Base-by-base conservation (phyloP, 2,113 vertebrate genomes). In the Amia ocellicauda region DNA sequence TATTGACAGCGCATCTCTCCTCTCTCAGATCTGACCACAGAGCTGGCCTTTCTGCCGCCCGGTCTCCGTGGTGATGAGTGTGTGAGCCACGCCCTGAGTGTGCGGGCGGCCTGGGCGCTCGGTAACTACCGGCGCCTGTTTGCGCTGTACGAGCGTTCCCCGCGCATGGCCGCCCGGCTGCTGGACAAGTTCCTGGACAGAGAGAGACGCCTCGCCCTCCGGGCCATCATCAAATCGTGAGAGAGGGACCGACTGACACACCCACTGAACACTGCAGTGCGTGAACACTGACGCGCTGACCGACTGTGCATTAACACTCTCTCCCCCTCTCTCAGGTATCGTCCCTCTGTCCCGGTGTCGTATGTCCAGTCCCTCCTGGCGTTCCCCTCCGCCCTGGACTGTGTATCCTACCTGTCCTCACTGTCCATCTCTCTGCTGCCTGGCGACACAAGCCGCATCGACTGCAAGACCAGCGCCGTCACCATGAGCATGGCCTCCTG, bases 141-240 rank as follows among this genome's bases (percentile, higher is more conserved):
- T 83, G 83, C 86, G 67, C 87, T 96, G 49, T 94, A 96, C 73
- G 78, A 71, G 27, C 72, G 75, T 2, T 90, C 94, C 0, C 94
- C 94, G 0, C 92, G 93, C 56, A 96, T 96, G 94, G 92, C 91
- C 10, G 91, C 91, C 19, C 94, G 93, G 77, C 93, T 96, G 63
- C 93, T 96, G 68, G 93, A 96, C 85, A 95, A 95, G 88, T 96
- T 96, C 82, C 84, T 90, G 59, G 94, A 96, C 52, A 86, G 94
- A 61, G 94, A 96, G 80, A 85, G 94, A 85, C 94, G 81, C 69
- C 54, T 81, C 0, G 94, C 94, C 16, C 89, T 96, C 78, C 88
- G 88, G 81, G 92, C 93, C 60, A 93, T 96, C 75, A 80, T 95
- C 67, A 96, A 96, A 94, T 90, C 93, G 94, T 96, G 88, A 88